A percentile compares a stretch with the other conserved stretches of the same genome.
phyloP scores from a whole-genome alignment of 2,888 invertebrate genomes.

The Cerastis rubricosa region DNA sequence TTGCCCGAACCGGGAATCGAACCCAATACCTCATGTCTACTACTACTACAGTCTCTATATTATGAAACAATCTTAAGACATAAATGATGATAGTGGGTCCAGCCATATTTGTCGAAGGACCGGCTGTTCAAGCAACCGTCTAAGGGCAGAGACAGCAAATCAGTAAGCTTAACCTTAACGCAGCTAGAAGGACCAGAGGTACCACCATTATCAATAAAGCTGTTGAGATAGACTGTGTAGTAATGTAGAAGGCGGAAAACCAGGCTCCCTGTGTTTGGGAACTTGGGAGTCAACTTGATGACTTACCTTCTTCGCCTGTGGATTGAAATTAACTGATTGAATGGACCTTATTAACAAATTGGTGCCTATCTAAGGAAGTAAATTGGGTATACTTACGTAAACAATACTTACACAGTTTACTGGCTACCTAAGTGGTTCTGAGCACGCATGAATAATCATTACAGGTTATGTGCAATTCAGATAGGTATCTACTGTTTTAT shows the following conservation, averaged over 20 bases:
- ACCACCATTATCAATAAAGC: neutral
- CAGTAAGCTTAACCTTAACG: neutral
- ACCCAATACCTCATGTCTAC: neutral
- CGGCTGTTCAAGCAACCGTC: neutral
- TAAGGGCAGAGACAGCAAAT: neutral
- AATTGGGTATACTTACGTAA: neutral
- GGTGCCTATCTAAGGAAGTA: neutral
- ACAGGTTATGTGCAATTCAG: neutral
- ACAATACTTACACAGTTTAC: neutral
- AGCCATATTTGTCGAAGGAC: neutral
- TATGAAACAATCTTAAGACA: neutral
- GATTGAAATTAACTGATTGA: neutral
- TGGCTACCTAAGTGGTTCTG: neutral
- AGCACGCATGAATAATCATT: neutral
- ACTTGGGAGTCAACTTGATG: neutral
- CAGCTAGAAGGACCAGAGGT: neutral
- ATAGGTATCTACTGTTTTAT: neutral
- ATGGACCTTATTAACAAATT: neutral
- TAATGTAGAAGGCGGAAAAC: neutral
- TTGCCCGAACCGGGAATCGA: neutral
- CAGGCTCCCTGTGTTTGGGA: neutral
- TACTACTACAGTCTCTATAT: too few relatives aligned
- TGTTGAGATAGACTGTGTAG: neutral
- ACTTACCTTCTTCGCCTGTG: neutral
- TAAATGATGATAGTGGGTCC: neutral